Evolutionary conservation across 2,113 vertebrate species (phyloP).

Genomic region (Hippocampus mohnikei): DNA sequence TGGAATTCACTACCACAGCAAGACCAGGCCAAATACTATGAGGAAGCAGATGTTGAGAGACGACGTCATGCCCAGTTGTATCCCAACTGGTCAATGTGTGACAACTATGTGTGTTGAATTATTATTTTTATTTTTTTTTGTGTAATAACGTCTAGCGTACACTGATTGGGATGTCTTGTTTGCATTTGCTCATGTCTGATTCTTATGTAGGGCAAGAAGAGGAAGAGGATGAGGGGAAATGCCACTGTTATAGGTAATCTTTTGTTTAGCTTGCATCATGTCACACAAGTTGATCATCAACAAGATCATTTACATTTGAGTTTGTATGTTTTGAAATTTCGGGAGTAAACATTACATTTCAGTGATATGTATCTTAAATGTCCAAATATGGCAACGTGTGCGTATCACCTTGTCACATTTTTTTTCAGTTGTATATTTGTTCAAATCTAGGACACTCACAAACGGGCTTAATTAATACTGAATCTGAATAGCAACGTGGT

Average conservation of each 20-base stretch:
- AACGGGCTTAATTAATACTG: no score
- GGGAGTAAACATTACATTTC: no score
- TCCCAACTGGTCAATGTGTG: slow-evolving; percentile 12
- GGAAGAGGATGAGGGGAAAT: slow-evolving; percentile 6
- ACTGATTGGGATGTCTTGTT: not conserved
- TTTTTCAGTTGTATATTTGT: no score
- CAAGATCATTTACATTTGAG: not conserved
- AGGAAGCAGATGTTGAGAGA: slow-evolving; percentile 7
- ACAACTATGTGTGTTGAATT: slow-evolving; percentile 3
- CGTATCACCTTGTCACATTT: no score
- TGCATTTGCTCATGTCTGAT: not conserved
- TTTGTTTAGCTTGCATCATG: not conserved
- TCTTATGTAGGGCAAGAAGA: slow-evolving; percentile 1
- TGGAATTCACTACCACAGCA: slow-evolving; percentile 8
- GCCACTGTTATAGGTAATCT: not conserved
- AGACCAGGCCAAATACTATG: slow-evolving; percentile 8
- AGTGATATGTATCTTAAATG: no score
- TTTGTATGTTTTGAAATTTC: no score
- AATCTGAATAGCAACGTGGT: no score
- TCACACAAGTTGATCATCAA: not conserved
- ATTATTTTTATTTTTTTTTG: no score
- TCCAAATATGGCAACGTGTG: no score
- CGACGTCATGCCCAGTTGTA: slow-evolving; percentile 9
- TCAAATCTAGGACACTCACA: no score
- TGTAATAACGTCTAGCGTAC: not conserved